Evolutionary conservation across 2,113 vertebrate species (phyloP), one percentile per base, ranked within the genome.

Genomic region (Salminus brasiliensis): DNA sequence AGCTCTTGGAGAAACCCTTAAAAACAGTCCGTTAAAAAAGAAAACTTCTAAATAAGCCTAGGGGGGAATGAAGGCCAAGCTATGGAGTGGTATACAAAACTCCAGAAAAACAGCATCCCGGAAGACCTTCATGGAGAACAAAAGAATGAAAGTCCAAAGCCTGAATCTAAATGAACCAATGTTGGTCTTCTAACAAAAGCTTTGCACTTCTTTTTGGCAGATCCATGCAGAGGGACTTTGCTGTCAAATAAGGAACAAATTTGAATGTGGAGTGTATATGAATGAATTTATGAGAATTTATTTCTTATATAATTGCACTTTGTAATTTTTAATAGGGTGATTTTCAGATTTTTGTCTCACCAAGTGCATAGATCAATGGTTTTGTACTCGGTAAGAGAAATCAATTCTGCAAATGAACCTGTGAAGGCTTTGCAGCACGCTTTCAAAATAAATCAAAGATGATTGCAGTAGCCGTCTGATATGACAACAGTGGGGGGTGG

Each of bases 61-160:
- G 10, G 39, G 47, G 18, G 47, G 18, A 13, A n/a, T 16, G 18
- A n/a, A n/a, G 47, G 47, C 45, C 45, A 36, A 77, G 49, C 63
- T 71, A 29, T 25, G 30, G 39, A 49, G 29, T 72, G 41, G 27
- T 69, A 49, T 55, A 62, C n/a, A 39, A 39, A 60, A 55, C 41
- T 43, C 29, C 57, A 29, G 43, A 55, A 69, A 57, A 25, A 52
- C 32, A 55, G 32, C 52, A 63, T 66, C 45, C 15, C 23, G 13
- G 39, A 60, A 47, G 21, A 47, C 8, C 25, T 8, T 32, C 15
- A 29, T 4, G 53, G 15, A 52, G 18, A 70, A 60, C 52, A 70
- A 18, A 55, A 29, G 70, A 43, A 30, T 7, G 53, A 11, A 43
- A 30, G 73, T 86, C 80, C 71, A 86, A 87, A 83, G 68, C 41